A percentile compares a stretch with the other conserved stretches of the same genome.
Evolutionary conservation across 1,140 invertebrate genomes (phyloP).

Genomic region (Zaprionus ghesquierei): DNA sequence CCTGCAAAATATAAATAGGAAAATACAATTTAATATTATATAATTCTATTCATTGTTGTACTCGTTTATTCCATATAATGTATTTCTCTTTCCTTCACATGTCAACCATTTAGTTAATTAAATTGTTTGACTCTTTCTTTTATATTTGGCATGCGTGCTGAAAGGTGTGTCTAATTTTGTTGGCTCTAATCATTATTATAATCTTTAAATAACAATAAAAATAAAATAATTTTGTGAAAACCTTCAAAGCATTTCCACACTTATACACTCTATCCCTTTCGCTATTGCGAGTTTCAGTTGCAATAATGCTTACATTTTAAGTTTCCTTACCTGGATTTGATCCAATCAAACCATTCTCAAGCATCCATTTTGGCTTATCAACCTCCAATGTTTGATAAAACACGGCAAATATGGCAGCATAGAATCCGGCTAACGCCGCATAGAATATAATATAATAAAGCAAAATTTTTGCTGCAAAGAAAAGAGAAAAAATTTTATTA

Average conservation of each 20-base stretch:
- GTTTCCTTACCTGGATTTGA: slow-evolving; percentile 91
- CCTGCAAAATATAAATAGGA: slow-evolving; percentile 84
- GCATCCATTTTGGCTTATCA: slow-evolving; percentile 93
- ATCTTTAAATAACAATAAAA: too few relatives aligned
- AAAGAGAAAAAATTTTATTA: slow-evolving; percentile 3
- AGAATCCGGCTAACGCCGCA: slow-evolving; percentile 93
- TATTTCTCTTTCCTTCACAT: slow-evolving; percentile 27
- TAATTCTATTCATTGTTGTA: not conserved
- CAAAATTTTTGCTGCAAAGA: slow-evolving; percentile 92
- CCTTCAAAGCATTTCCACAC: too few relatives aligned
- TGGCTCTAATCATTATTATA: too few relatives aligned
- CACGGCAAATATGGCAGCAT: slow-evolving; percentile 94
- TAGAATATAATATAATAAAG: slow-evolving; percentile 98
- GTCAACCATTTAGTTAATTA: not conserved
- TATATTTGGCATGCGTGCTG: too few relatives aligned
- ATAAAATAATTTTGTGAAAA: too few relatives aligned
- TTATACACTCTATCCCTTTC: too few relatives aligned
- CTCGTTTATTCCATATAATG: too few relatives aligned
- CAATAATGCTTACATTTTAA: not conserved
- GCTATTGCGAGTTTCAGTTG: not conserved
- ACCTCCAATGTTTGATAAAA: slow-evolving; percentile 96
- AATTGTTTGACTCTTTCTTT: not conserved
- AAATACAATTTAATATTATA: slow-evolving; percentile 1
- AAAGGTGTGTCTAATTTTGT: too few relatives aligned
- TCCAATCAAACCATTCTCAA: slow-evolving; percentile 92